Evolutionary conservation across 2,113 vertebrate genomes (phyloP), one percentile per base, ranked within the genome.

Genomic region (Prionailurus viverrinus): DNA sequence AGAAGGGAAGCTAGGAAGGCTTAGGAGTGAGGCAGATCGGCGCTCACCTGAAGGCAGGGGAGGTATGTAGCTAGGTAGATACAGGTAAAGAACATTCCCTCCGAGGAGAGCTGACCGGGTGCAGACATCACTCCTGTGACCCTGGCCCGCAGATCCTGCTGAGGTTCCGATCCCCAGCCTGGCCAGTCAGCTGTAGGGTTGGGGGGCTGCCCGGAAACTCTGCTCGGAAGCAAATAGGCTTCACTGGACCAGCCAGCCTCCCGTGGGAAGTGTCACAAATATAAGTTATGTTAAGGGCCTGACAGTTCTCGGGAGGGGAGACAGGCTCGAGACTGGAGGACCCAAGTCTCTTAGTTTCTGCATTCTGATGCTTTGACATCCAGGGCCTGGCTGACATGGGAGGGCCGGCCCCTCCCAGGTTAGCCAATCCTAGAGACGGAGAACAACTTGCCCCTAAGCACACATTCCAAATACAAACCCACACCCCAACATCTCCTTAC

Each of bases 41-140:
- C 84, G 33, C 14, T 36, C 45, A 0, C 13, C 39, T 23, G 36
- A 48, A 48, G 25, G 12, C 14, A 4, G 1, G 0, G 23, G 31
- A 18, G 8, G 39, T 36, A 7, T 4, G 19, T 7, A 21, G n/a
- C 33, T 11, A 33, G 19, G 41, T 18, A 53, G 39, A 81, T 11
- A 1, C 2, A 0, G 16, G 18, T 27, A 18, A 66, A 45, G 4
- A 33, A 27, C 1, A 14, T 58, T 36, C 27, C 27, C 36, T 61
- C 45, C 0, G 4, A 51, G 53, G n/a, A 73, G 33, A 45, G 18
- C 45, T 80, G 78, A 79, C 51, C 61, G 14, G 2, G 2, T 1
- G n/a, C 31, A 68, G 19, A 21, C 36, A n/a, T 19, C 1, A 1
- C 18, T 66, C 19, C 45, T 45, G 45, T 61, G 53, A 6, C 12